phyloP scores from a whole-genome alignment of 2,888 invertebrate species.

The Monoplex corrugatus region DNA sequence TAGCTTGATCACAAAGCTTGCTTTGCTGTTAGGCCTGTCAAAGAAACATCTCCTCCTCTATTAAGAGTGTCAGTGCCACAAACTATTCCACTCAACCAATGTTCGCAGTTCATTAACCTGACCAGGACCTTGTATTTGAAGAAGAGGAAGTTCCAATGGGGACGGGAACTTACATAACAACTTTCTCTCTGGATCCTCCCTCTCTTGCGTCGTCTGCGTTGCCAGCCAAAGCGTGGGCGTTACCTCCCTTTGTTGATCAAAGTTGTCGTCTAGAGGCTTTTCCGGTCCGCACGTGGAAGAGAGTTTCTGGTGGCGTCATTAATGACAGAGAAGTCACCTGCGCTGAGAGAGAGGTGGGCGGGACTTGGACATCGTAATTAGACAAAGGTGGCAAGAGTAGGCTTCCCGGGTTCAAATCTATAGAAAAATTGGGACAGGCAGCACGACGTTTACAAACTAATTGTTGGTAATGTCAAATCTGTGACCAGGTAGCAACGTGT shows the following conservation, averaged over 20 bases:
- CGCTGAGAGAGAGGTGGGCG: neutral
- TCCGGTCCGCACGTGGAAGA: neutral
- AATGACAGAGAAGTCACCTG: constrained; percentile 6
- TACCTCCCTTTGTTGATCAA: constrained; percentile 35
- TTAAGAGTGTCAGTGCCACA: neutral
- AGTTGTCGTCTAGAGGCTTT: constrained; percentile 31
- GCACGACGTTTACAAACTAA: no score
- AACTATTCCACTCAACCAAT: neutral
- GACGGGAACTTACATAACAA: constrained; percentile 13
- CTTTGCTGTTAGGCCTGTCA: no score
- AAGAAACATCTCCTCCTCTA: neutral
- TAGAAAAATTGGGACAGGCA: no score
- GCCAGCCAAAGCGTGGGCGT: constrained; percentile 35
- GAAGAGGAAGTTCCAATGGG: neutral
- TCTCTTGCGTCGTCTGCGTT: neutral
- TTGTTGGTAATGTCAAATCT: no score
- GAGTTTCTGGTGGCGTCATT: constrained; percentile 10
- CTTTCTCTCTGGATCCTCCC: neutral
- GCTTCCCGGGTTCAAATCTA: neutral
- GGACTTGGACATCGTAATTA: constrained; percentile 8
- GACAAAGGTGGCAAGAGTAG: neutral
- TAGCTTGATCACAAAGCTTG: no score
- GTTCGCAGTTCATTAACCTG: constrained; percentile 28
- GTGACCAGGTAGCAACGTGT: no score
- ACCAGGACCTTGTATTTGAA: neutral